Percentiles rank a stretch among this genome's conserved stretches.
Conservation (phyloP, 2,113 vertebrate genomes). For the Sula dactylatra region DNA sequence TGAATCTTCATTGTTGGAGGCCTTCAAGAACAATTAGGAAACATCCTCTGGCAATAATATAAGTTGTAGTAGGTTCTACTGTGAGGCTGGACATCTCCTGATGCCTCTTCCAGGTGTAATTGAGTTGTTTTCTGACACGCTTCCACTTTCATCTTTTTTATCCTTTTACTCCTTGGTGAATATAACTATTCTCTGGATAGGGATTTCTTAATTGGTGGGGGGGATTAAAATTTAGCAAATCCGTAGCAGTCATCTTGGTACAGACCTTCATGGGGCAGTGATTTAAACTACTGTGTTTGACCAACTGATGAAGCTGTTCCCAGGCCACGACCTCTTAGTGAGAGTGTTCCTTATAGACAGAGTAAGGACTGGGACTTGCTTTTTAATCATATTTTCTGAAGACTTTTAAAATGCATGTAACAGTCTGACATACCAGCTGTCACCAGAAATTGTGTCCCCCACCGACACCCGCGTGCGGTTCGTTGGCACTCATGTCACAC, state of each 20-base stretch:
- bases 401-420: slow-evolving; percentile 23
- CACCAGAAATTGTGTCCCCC: slow-evolving; percentile 21
- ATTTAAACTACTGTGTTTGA: neutral
- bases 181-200: neutral
- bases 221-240: neutral
- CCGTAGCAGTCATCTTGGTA: neutral
- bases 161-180: neutral
- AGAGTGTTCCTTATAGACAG: neutral
- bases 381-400: slow-evolving; percentile 37
- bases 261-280: neutral
- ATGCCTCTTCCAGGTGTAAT: neutral
- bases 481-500: neutral
- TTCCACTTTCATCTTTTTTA: neutral
- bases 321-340: neutral
- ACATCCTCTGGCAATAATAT: neutral
- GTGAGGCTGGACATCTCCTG: neutral
- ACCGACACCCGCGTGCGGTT: neutral
- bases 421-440: slow-evolving; percentile 53
- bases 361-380: neutral
- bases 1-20: neutral
- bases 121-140: fast-evolving
- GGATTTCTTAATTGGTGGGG: neutral
- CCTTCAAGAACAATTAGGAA: neutral
- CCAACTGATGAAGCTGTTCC: neutral
- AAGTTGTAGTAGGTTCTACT: neutral